Conservation (phyloP, 2,797 vertebrate species). For the Dromococcyx pavoninus region DNA sequence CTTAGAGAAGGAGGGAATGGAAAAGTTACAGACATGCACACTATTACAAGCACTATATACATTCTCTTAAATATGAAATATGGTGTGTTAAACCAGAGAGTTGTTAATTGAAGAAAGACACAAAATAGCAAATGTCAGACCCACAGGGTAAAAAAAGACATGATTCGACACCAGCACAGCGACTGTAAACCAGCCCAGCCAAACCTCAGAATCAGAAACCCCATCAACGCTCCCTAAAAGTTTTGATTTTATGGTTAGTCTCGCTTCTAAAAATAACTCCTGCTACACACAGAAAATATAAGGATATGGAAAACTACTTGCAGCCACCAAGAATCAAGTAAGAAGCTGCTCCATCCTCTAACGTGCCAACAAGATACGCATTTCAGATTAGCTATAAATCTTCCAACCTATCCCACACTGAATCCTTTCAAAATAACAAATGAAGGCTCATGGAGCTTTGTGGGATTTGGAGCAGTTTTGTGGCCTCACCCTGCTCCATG, state of each 20-base stretch:
- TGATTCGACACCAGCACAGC: fast-evolving
- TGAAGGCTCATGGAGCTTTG: neutral
- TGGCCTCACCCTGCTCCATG: neutral
- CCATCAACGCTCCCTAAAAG: neutral
- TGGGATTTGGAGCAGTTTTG: neutral
- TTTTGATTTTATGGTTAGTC: neutral
- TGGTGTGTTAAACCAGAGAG: neutral
- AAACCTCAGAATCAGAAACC: constrained; percentile 8
- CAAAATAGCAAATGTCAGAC: neutral
- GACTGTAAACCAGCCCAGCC: neutral
- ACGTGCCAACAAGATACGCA: neutral
- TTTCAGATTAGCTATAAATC: neutral
- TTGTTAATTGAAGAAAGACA: neutral
- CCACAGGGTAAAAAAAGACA: neutral
- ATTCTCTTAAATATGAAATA: neutral
- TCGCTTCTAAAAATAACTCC: neutral
- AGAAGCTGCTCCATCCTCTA: neutral
- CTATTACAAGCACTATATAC: neutral
- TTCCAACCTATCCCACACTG: neutral
- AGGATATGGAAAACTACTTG: neutral
- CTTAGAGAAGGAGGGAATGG: neutral
- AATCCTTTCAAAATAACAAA: neutral
- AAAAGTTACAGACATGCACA: fast-evolving
- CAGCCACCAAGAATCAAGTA: neutral
- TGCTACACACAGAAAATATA: neutral